Conservation (phyloP, 2,113 vertebrate genomes). For the Brachypteracias leptosomus region DNA sequence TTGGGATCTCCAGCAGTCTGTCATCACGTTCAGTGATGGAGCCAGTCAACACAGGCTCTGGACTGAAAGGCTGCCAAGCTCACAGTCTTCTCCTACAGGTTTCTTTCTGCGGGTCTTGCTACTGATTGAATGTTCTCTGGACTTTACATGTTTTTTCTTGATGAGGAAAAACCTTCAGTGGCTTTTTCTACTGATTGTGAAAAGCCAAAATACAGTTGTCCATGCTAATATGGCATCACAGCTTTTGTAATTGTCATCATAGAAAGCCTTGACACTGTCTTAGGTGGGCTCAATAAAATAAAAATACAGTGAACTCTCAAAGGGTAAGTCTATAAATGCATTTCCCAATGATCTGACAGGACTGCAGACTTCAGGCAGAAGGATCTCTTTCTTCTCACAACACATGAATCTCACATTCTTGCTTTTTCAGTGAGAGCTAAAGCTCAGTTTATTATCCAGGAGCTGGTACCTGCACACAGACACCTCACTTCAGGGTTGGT, state of each 20-base stretch:
- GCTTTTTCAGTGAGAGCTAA: not conserved
- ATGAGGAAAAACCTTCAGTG: not conserved
- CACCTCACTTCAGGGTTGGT: not conserved
- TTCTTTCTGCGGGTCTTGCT: not conserved
- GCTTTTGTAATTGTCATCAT: not conserved
- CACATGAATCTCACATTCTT: not conserved
- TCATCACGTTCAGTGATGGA: not conserved
- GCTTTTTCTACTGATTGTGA: not conserved
- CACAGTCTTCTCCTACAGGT: not conserved
- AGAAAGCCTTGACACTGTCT: not conserved
- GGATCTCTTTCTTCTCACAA: not conserved
- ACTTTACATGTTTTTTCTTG: not conserved
- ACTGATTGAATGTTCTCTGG: not conserved
- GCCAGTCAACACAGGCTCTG: not conserved
- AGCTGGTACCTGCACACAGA: not conserved
- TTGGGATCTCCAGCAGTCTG: not conserved
- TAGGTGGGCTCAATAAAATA: not conserved
- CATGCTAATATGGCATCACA: rapidly evolving
- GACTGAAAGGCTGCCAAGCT: not conserved
- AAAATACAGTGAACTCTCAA: not conserved
- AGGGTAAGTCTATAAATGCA: not conserved
- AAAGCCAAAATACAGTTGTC: not conserved
- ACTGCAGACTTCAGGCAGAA: not conserved
- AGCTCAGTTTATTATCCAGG: not conserved
- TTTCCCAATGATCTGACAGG: not conserved